Conservation (phyloP, 1,140 invertebrate genomes). For the Drosophila ercepeae region DNA sequence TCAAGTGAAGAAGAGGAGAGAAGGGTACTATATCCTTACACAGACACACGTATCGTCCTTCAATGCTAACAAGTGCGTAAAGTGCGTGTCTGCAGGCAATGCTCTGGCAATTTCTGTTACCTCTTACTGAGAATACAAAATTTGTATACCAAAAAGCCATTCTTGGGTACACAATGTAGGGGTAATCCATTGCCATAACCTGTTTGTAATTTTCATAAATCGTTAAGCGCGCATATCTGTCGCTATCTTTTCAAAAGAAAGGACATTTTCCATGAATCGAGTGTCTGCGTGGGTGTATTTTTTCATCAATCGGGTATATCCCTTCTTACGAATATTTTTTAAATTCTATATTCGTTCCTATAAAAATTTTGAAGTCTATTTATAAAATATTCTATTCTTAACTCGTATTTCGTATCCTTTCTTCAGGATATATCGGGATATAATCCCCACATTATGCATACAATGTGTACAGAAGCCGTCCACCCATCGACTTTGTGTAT, state of each 20-base stretch:
- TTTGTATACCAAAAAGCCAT: constrained; percentile 18
- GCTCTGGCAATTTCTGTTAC: not conserved
- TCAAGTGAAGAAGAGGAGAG: not conserved
- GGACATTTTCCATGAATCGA: not conserved
- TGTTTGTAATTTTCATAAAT: constrained; percentile 59
- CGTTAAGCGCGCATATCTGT: constrained; percentile 40
- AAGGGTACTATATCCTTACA: not conserved
- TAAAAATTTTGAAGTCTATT: no score
- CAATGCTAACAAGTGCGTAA: constrained; percentile 62
- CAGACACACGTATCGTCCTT: constrained; percentile 41
- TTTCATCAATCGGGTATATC: constrained; percentile 31
- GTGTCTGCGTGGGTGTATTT: constrained; percentile 5
- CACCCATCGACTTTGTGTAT: constrained; percentile 9
- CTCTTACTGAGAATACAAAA: constrained; percentile 7
- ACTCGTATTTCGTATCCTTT: not conserved
- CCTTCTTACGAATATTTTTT: constrained; percentile 3
- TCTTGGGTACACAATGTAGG: constrained; percentile 29
- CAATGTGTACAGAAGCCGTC: not conserved
- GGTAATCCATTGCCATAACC: constrained; percentile 50
- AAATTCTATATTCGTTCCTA: not conserved
- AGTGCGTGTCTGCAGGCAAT: constrained; percentile 38
- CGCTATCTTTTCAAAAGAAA: constrained; percentile 19
- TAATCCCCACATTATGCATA: constrained; percentile 23
- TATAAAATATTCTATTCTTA: constrained; percentile 1
- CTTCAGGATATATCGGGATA: constrained; percentile 11